Evolutionary conservation across 2,888 invertebrate genomes (phyloP).

Genomic region (Cerastis rubricosa): DNA sequence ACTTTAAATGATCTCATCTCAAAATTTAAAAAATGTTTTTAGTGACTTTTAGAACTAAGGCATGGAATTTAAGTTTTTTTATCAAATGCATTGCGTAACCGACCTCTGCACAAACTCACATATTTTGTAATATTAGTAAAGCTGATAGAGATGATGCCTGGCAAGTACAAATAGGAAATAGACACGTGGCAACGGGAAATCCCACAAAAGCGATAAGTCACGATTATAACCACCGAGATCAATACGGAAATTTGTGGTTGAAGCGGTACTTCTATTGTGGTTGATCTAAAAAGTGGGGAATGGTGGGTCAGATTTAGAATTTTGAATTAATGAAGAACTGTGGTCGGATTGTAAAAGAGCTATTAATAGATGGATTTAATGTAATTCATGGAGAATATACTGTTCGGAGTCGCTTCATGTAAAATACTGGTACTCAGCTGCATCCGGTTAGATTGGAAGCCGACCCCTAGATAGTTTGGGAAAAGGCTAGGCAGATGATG

Average conservation of each 20-base stretch:
- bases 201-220: constrained; percentile 48
- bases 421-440: too few relatives aligned
- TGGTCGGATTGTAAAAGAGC: not conserved
- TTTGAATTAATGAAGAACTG: not conserved
- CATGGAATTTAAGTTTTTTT: not conserved
- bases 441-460: too few relatives aligned
- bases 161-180: not conserved
- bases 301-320: constrained; percentile 1
- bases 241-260: constrained; percentile 15
- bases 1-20: too few relatives aligned
- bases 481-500: too few relatives aligned
- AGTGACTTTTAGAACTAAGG: too few relatives aligned
- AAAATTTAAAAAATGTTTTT: too few relatives aligned
- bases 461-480: too few relatives aligned
- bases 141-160: constrained; percentile 2
- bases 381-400: constrained; percentile 10
- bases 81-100: not conserved
- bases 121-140: not conserved
- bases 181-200: constrained; percentile 43
- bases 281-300: not conserved
- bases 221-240: constrained; percentile 28
- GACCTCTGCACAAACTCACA: not conserved
- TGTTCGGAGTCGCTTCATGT: too few relatives aligned
- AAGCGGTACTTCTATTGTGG: constrained; percentile 11
- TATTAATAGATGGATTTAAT: not conserved